These are phyloP conservation scores for Chrysina gloriosa DNA, from an alignment of 2,888 invertebrate genomes.

Conservation along the genomic window DNA sequence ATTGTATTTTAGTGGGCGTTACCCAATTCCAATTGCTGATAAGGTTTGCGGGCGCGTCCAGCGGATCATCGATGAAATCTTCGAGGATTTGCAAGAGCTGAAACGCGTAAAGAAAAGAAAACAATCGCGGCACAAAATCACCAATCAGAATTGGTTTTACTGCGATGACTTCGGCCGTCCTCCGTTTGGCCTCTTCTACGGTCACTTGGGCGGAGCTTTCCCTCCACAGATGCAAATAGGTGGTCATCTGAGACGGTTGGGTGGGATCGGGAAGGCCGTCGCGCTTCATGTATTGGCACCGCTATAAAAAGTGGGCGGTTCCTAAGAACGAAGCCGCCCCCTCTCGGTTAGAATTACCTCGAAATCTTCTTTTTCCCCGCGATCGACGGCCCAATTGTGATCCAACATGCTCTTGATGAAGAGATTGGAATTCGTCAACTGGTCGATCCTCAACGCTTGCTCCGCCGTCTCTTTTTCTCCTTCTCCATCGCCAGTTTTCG, in stretches of 20 bases:
- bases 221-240: conserved; percentile 68
- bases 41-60: conserved; percentile 48
- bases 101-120: conserved; percentile 44
- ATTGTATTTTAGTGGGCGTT: background rate
- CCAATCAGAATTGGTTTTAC: background rate
- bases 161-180: conserved; percentile 62
- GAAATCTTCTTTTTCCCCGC: conserved; percentile 47
- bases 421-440: conserved; percentile 50
- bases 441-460: conserved; percentile 56
- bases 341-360: conserved; percentile 45
- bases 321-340: background rate
- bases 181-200: conserved; percentile 61
- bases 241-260: conserved; percentile 66
- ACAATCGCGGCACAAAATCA: no score
- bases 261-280: conserved; percentile 69
- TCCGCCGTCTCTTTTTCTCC: conserved; percentile 60
- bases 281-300: conserved; percentile 69
- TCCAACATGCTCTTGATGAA: conserved; percentile 40
- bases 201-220: conserved; percentile 61
- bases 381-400: conserved; percentile 36
- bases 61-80: conserved; percentile 55
- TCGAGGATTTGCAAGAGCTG: conserved; percentile 57
- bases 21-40: conserved; percentile 56
- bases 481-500: conserved; percentile 56
- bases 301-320: conserved; percentile 58